Conservation (phyloP, 2,113 vertebrate genomes). For the Osmerus mordax region DNA sequence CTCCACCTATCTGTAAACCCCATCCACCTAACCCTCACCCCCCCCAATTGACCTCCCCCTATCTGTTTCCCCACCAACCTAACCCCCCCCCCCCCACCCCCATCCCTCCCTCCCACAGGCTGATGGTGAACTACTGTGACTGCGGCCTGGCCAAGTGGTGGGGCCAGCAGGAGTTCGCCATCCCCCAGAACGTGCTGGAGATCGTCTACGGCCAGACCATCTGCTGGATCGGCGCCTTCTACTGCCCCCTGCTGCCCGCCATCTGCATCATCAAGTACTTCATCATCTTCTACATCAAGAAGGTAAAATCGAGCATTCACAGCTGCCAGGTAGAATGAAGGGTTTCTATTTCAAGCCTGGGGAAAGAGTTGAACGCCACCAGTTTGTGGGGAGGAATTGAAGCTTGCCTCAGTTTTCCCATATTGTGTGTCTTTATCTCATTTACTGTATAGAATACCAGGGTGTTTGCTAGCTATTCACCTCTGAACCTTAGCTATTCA, state of each 20-base stretch:
- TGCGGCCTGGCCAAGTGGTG: slow-evolving; percentile 76
- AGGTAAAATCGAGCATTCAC: slow-evolving; percentile 69
- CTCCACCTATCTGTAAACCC: too few relatives aligned
- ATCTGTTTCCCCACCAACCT: neutral
- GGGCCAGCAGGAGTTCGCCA: slow-evolving; percentile 86
- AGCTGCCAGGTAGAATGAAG: too few relatives aligned
- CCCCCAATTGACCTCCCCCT: neutral
- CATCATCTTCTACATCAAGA: slow-evolving; percentile 93
- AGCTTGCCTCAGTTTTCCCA: too few relatives aligned
- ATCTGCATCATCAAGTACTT: slow-evolving; percentile 91
- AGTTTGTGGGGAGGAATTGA: too few relatives aligned
- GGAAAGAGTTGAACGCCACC: too few relatives aligned
- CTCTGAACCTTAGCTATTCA: too few relatives aligned
- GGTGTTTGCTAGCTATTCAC: too few relatives aligned
- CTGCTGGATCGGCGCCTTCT: slow-evolving; percentile 96
- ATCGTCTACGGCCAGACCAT: slow-evolving; percentile 96
- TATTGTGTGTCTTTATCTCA: too few relatives aligned
- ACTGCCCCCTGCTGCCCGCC: slow-evolving; percentile 89
- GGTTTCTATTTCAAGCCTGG: too few relatives aligned
- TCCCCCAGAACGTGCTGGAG: slow-evolving; percentile 90
- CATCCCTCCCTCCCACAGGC: slow-evolving; percentile 62
- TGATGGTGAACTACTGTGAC: slow-evolving; percentile 81
- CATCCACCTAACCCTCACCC: neutral
- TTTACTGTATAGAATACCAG: too few relatives aligned
- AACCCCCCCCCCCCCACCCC: neutral